A percentile compares a stretch with the other conserved stretches of the same genome.
phyloP scores from a whole-genome alignment of 2,888 invertebrate species.

The Hydroisotoma schaefferi region DNA sequence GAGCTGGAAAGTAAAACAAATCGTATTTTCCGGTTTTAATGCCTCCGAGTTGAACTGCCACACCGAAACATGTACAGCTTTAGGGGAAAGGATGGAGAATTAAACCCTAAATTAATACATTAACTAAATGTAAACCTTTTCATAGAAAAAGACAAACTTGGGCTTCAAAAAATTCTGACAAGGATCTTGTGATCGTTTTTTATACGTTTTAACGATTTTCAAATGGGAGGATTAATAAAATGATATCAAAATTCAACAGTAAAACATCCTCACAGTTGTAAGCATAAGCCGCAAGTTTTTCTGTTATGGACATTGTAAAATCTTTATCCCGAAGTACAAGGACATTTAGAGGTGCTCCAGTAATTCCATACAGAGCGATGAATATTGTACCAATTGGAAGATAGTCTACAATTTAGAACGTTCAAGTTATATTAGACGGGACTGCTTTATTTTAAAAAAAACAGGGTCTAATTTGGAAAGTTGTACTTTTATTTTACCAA shows the following conservation, averaged over 20 bases:
- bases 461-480: not conserved
- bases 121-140: too few relatives aligned
- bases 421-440: not conserved
- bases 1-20: slow-evolving; percentile 10
- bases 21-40: too few relatives aligned
- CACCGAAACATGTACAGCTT: too few relatives aligned
- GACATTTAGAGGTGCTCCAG: slow-evolving; percentile 14
- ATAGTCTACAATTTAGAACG: slow-evolving; percentile 10
- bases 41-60: too few relatives aligned
- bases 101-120: too few relatives aligned
- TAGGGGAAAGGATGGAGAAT: too few relatives aligned
- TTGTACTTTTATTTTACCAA: not conserved
- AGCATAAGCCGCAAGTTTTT: slow-evolving; percentile 14
- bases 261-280: slow-evolving; percentile 6
- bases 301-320: not conserved
- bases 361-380: slow-evolving; percentile 9
- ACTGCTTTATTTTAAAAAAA: not conserved
- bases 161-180: too few relatives aligned
- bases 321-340: slow-evolving; percentile 1
- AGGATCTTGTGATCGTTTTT: too few relatives aligned
- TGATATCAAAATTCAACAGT: not conserved
- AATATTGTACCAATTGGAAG: slow-evolving; percentile 11
- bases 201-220: too few relatives aligned
- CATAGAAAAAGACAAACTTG: too few relatives aligned
- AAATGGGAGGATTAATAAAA: too few relatives aligned